A percentile compares a stretch with the other conserved stretches of the same genome.
These are phyloP conservation scores for Strix uralensis DNA, from an alignment of 2,113 vertebrate species.

Conservation along the genomic window DNA sequence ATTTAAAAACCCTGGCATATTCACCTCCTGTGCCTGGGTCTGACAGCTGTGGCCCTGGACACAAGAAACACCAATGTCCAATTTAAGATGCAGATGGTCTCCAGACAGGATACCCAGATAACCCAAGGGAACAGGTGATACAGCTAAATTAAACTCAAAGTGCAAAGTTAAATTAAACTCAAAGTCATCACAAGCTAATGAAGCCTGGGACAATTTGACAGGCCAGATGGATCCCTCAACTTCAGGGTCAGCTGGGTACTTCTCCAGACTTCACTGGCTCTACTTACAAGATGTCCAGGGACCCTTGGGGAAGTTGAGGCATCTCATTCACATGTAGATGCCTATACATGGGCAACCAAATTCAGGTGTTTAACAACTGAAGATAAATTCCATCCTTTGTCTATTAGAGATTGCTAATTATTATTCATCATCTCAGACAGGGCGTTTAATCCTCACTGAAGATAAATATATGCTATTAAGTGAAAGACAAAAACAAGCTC, in stretches of 20 bases:
- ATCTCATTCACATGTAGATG: neutral
- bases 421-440: neutral
- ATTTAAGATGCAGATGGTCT: neutral
- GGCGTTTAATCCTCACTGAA: neutral
- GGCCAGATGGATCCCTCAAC: neutral
- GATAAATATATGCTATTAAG: neutral
- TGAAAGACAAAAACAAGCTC: neutral
- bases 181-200: neutral
- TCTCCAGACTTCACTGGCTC: neutral
- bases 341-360: neutral
- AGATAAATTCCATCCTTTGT: neutral
- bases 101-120: neutral
- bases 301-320: neutral
- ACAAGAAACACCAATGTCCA: neutral
- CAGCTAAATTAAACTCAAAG: neutral
- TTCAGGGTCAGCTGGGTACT: neutral
- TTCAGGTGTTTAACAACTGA: neutral
- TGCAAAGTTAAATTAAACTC: neutral
- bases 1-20: neutral
- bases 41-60: neutral
- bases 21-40: neutral
- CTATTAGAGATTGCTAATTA: neutral
- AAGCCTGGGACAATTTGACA: neutral
- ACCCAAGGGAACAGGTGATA: neutral
- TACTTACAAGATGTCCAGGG: neutral